These are phyloP conservation scores for Panzeria rudis DNA, from an alignment of 2,888 invertebrate genomes.

Conservation along the genomic window DNA sequence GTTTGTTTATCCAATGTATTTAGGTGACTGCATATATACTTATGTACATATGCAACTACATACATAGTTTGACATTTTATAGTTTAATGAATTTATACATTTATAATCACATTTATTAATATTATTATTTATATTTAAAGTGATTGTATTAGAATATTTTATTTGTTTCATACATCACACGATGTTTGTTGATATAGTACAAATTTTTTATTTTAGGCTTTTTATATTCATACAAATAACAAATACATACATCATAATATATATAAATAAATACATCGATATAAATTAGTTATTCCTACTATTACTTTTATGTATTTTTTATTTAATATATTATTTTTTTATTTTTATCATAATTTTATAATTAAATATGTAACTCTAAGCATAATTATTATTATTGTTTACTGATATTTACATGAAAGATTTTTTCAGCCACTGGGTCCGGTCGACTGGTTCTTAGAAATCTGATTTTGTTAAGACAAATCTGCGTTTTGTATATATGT, in stretches of 20 bases:
- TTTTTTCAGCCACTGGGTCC: conserved; percentile 38
- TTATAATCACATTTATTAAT: conserved; percentile 53
- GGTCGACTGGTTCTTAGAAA: conserved; percentile 27
- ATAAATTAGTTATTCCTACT: conserved; percentile 70
- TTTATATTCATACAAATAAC: conserved; percentile 58
- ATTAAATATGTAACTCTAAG: conserved; percentile 56
- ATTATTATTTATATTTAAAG: conserved; percentile 12
- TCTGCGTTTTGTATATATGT: conserved; percentile 32
- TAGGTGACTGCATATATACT: conserved; percentile 4
- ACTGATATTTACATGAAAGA: conserved; percentile 51
- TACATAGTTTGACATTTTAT: not conserved
- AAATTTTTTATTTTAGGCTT: conserved; percentile 22
- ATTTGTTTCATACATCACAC: conserved; percentile 43
- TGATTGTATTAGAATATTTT: conserved; percentile 46
- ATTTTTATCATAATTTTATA: conserved; percentile 31
- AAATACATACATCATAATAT: conserved; percentile 57
- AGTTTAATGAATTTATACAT: conserved; percentile 37
- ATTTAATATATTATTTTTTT: conserved; percentile 22
- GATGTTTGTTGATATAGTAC: conserved; percentile 11
- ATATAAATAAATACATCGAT: conserved; percentile 69
- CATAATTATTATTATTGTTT: conserved; percentile 37
- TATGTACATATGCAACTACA: not conserved
- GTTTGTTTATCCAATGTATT: conserved; percentile 5
- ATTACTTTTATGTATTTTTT: conserved; percentile 52
- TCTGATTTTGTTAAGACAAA: conserved; percentile 52